Base-by-base conservation (phyloP, 2,888 invertebrate genomes). In the Dryadula phaetusa region DNA sequence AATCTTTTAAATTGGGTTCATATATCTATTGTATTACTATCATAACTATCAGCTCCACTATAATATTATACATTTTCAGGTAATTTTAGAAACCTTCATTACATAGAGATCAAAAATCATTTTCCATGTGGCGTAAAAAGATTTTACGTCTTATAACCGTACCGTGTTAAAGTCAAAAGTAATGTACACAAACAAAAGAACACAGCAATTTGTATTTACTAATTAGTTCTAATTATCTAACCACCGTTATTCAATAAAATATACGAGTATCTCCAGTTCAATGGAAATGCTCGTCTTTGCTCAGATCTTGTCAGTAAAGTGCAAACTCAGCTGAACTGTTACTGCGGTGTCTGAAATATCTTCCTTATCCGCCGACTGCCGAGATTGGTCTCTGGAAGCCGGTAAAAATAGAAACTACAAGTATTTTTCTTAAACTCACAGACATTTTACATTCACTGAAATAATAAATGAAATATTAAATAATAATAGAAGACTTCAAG, bases 251-350 rank as follows among this genome's bases (percentile, higher is more conserved):
- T 42, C 22, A 42, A 22, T 58, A 20, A 49, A 64, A 58, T 25
- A 64, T 46, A 49, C 58, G 47, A 64, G 40, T 58, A 58, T 20
- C 18, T 42, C 54, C 22, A 56, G 56, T 64, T 47, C 37, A 47
- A 40, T 64, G 56, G 58, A 49, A 64, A 64, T 47, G 58, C 49
- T 58, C 37, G 25, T 58, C 58, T 60, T 64, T 58, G 64, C 58
- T 64, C 58, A 49, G 47, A 58, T 47, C 64, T 64, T 64, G 64
- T 64, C 58, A 64, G 64, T 49, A 56, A 58, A 64, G 58, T 64
- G 64, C 49, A 58, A 64, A 64, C 64, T 64, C 46, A 47, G 49
- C 49, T 25, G 47, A 58, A 58, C 40, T 40, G 64, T 28, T 64
- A 64, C 54, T 22, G 54, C 37, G 64, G 54, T 58, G 49, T 58